Evolutionary conservation across 2,797 vertebrate genomes (phyloP), one percentile per base, ranked within the genome.

Genomic region (Ctenochaetus hawaiiensis): DNA sequence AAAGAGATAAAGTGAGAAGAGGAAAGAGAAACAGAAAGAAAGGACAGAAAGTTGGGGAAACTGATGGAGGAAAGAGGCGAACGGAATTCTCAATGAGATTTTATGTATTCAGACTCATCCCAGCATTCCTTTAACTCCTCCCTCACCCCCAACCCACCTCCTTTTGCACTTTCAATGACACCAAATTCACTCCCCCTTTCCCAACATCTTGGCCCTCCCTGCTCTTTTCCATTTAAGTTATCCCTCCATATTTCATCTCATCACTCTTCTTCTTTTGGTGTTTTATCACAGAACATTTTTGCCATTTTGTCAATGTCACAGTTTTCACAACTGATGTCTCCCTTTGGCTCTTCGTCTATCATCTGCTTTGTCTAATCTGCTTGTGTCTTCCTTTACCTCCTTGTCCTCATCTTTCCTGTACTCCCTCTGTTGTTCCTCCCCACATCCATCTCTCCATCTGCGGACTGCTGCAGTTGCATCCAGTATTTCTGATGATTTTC

Each of bases 101-200:
- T 80, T 59, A 80, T 81, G 60, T 57, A 74, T 84, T 83, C 67
- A 66, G 56, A 68, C 69, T 67, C 77, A 77, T 81, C 59, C 51
- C 69, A 56, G 64, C 73, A 79, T 81, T 87, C 75, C 73, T 84
- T n/a, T 79, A 20, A 60, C 78, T 86, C 78, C 73, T 76, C 68
- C 81, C 62, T 82, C 74, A 57, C 11, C 41, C 75, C 65, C 48
- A 64, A 45, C 22, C 61, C 56, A 43, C 76, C 76, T 81, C 74
- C 53, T 53, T 67, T 57, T 87, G 82, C 80, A 85, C 84, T 87
- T 75, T 85, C 53, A 22, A 1, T 87, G 81, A 86, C 83, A 83
- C 75, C 72, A 52, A 23, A 49, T 76, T 70, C 65, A 61, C 72
- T 80, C 76, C 74, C 72, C 64, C 22, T 8, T 52, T 48, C 63